A percentile compares a stretch with the other conserved stretches of the same genome.
These are phyloP conservation scores for Oncopodura yosiiana DNA, from an alignment of 1,140 invertebrate genomes.

Conservation along the genomic window DNA sequence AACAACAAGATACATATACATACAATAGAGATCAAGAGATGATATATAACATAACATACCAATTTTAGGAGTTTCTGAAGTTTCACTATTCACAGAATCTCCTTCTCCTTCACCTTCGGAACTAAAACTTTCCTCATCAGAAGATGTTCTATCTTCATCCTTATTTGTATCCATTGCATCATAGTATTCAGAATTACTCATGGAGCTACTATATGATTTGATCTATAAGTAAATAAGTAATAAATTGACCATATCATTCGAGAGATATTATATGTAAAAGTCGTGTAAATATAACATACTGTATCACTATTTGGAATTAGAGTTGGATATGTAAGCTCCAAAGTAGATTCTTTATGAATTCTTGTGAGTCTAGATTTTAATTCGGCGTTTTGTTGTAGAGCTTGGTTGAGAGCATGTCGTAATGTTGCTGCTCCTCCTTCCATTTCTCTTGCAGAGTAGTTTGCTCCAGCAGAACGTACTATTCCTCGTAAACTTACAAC, in stretches of 20 bases:
- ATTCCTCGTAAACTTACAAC: conserved; percentile 27
- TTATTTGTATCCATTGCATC: conserved; percentile 59
- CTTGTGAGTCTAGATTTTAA: conserved; percentile 52
- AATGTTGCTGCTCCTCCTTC: conserved; percentile 41
- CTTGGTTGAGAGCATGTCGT: conserved; percentile 51
- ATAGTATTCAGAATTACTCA: conserved; percentile 75
- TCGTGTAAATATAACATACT: conserved; percentile 7
- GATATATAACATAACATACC: conserved; percentile 23
- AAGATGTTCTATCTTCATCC: conserved; percentile 51
- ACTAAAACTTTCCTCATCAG: conserved; percentile 47
- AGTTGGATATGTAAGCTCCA: conserved; percentile 35
- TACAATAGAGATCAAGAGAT: no score
- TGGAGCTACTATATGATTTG: conserved; percentile 58
- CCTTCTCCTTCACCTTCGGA: conserved; percentile 39
- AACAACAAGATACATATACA: conserved; percentile 7
- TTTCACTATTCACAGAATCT: conserved; percentile 33
- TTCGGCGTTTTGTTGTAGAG: conserved; percentile 63
- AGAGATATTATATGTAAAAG: not conserved
- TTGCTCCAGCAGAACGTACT: conserved; percentile 19
- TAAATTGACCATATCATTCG: not conserved
- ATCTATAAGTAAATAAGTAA: conserved; percentile 22
- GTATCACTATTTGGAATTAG: conserved; percentile 35
- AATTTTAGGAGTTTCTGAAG: conserved; percentile 32
- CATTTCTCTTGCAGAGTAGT: conserved; percentile 14
- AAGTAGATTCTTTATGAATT: conserved; percentile 49